These are phyloP conservation scores for Scolopax rusticola DNA, from an alignment of 2,797 vertebrate species.

Conservation along the genomic window DNA sequence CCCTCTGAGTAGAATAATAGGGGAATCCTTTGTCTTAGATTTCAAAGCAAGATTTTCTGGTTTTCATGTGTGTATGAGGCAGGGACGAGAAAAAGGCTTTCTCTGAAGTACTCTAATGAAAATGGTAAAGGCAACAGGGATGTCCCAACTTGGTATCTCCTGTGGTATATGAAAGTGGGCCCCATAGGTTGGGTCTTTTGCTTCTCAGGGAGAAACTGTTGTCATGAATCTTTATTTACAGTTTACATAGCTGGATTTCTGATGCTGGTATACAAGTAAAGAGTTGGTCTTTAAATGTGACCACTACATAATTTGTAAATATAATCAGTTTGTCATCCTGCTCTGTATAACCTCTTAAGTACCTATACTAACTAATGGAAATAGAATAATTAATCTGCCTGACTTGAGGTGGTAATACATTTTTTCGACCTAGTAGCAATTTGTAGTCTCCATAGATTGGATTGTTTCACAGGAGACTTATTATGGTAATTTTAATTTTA, in stretches of 20 bases:
- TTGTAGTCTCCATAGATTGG: slow-evolving; percentile 26
- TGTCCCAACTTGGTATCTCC: rapidly evolving
- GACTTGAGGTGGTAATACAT: slow-evolving; percentile 53
- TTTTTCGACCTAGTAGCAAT: slow-evolving; percentile 33
- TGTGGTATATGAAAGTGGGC: not conserved
- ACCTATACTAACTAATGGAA: slow-evolving; percentile 29
- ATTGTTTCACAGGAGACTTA: slow-evolving; percentile 71
- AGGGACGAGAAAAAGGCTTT: not conserved
- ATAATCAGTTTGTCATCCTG: slow-evolving; percentile 42
- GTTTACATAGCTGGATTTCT: not conserved
- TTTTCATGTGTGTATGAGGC: not conserved
- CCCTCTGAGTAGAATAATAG: not conserved
- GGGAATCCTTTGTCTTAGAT: not conserved
- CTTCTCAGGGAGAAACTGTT: not conserved
- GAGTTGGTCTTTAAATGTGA: slow-evolving; percentile 10
- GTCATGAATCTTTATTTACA: not conserved
- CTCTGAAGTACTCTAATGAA: not conserved
- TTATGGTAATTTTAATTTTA: slow-evolving; percentile 75
- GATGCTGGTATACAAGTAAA: not conserved
- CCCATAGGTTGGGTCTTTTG: not conserved
- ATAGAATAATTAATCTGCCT: slow-evolving; percentile 58
- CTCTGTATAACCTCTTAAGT: slow-evolving; percentile 54
- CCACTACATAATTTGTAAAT: slow-evolving; percentile 35
- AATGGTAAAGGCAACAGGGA: not conserved
- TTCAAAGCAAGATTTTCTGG: not conserved